phyloP scores from a whole-genome alignment of 2,113 vertebrate genomes.

The Pelobates fuscus region DNA sequence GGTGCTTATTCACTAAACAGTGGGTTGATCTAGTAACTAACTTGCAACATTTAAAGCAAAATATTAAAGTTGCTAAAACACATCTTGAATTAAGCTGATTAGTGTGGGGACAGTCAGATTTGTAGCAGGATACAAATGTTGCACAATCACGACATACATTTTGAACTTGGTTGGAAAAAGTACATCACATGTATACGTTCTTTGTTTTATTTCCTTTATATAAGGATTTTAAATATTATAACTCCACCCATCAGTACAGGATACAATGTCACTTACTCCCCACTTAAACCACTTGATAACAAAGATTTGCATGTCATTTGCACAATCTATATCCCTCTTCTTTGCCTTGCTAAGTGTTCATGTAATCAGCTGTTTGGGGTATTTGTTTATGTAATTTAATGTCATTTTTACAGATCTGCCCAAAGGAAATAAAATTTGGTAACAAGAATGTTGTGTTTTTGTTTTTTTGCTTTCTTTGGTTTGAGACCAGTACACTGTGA shows the following conservation, averaged over 20 bases:
- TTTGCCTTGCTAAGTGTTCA: slow-evolving; percentile 15
- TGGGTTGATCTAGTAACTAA: too few relatives aligned
- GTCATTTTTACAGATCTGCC: slow-evolving; percentile 31
- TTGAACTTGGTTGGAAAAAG: not conserved
- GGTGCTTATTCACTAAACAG: too few relatives aligned
- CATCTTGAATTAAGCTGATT: too few relatives aligned
- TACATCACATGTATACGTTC: not conserved
- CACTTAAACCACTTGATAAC: not conserved
- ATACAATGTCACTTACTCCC: not conserved
- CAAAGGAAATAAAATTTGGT: slow-evolving; percentile 28
- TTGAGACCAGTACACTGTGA: too few relatives aligned
- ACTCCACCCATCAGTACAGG: not conserved
- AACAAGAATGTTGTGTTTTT: slow-evolving; percentile 31
- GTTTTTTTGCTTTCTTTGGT: slow-evolving; percentile 6
- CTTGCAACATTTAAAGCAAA: too few relatives aligned
- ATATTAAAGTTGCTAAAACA: too few relatives aligned
- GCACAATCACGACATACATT: not conserved
- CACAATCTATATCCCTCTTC: not conserved
- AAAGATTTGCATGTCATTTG: slow-evolving; percentile 10
- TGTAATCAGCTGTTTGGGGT: not conserved
- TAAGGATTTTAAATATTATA: not conserved
- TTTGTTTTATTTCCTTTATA: not conserved
- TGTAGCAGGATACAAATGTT: too few relatives aligned
- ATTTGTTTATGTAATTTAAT: slow-evolving; percentile 40
- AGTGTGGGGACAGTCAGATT: too few relatives aligned